Base-by-base conservation (phyloP, 2,113 vertebrate species). In the Rallus limicola region DNA sequence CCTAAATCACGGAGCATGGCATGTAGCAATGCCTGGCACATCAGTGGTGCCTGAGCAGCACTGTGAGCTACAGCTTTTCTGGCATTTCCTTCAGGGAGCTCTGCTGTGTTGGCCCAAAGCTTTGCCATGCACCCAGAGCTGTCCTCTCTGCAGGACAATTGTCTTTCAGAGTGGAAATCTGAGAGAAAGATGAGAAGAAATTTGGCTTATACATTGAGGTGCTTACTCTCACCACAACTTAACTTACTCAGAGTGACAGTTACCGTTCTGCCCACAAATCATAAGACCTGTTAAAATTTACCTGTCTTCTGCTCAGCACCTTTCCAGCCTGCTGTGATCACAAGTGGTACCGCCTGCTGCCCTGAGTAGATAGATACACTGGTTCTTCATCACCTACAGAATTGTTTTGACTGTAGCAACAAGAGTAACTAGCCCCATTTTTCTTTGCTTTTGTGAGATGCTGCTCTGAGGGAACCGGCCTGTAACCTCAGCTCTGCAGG, bases 201-300 rank as follows among this genome's bases (percentile, higher is more conserved):
- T 44, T 53, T 15, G 53, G 28, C n/a, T 53, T 23, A 5, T 16
- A 9, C 5, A 1, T 7, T 13, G 36, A 40, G 53, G 34, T 69
- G 20, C 14, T 83, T 36, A 6, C 28, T 26, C 52, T 77, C 77
- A 10, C 46, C 62, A 34, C 38, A 18, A 20, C 11, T 6, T 7
- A 38, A 44, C 5, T 5, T 31, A 2, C 11, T 60, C 6, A 23
- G 13, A 34, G 29, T 53, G 46, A 16, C 56, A 25, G 56, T 53
- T 26, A 7, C 0, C 0, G 9, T 34, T 62, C n/a, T 67, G 36
- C 29, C 36, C 44, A 3, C 0, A 31, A 15, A 53, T 55, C 13
- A 0, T 50, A 40, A 60, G 20, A 11, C 38, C 36, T 76, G 25
- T 60, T 26, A 24, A 46, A 86, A 26, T 20, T 4, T 5, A 6